Conservation (phyloP, 1,140 invertebrate genomes). For the Diorhabda sublineata region DNA sequence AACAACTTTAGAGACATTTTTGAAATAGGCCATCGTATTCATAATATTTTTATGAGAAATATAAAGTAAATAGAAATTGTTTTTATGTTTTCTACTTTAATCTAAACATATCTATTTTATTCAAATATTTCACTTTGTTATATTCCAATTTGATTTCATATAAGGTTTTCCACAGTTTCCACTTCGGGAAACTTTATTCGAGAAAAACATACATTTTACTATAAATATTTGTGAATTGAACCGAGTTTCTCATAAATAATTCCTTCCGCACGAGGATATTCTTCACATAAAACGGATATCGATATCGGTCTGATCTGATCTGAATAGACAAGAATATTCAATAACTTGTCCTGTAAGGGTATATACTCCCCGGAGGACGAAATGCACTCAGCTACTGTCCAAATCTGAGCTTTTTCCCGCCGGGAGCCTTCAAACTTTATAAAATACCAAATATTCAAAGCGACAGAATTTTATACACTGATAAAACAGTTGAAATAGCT, state of each 20-base stretch:
- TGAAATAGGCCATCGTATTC: too few species aligned
- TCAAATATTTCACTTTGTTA: not conserved
- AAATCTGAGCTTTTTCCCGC: constrained; percentile 34
- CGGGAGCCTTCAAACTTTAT: constrained; percentile 29
- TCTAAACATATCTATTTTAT: too few species aligned
- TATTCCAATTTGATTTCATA: constrained; percentile 1
- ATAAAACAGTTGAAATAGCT: not conserved
- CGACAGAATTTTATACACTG: constrained; percentile 29
- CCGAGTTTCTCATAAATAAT: constrained; percentile 34
- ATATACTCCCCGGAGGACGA: constrained; percentile 29
- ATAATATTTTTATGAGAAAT: too few species aligned
- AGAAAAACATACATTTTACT: not conserved
- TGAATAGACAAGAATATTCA: constrained; percentile 39
- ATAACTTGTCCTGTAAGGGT: constrained; percentile 38
- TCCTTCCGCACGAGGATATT: constrained; percentile 33
- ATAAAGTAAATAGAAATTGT: too few species aligned
- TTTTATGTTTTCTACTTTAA: too few species aligned
- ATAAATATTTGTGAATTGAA: constrained; percentile 24
- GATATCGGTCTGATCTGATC: constrained; percentile 34
- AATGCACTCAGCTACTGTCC: constrained; percentile 40
- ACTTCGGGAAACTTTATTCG: not conserved
- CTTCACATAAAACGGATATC: constrained; percentile 35
- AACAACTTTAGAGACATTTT: too few species aligned
- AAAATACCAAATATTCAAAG: constrained; percentile 36
- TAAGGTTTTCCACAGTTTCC: not conserved